Base-by-base conservation (phyloP, 1,140 invertebrate species). In the Chymomyza costata region DNA sequence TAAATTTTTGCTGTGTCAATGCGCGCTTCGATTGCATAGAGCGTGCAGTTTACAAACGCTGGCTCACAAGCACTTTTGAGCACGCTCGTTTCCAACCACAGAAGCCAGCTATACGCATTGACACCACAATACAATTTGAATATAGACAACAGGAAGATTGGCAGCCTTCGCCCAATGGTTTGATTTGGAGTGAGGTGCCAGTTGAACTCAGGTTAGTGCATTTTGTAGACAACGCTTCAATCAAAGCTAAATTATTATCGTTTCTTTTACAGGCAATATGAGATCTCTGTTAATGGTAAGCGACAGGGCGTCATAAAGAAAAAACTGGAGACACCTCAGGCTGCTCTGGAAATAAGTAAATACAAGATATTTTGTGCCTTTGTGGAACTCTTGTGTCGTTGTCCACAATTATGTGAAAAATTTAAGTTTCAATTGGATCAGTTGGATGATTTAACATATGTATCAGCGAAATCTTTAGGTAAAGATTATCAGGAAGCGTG, bases 281-380 rank as follows among this genome's bases (percentile, higher is more conserved):
- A 97, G 87, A 89, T 96, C 10, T 88, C 90, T 35, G 92, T 95
- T 0, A 90, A 93, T 82, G 95, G 95, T 18, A 90, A 88, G 69
- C 93, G 91, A 57, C 92, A 94, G 85, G 95, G 95, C 2, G 86
- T 91, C 8, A 95, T 93, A 1, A 94, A 93, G 65, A 95, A 93
- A 76, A 90, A 88, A 45, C 51, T 86, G 10, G 66, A 88, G 41
- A 89, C 85, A 64, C 84, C 88, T 19, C 86, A 83, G 32, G 87
- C 82, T 48, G 86, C 86, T 49, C 82, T 94, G 54, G 81, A 86
- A 43, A 87, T 93, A 39, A 91, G 89, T 65, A 92, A 92, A 87
- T 87, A 87, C 62, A 88, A 88, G 62, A 54, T 94, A 2, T 89
- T 92, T 39, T 73, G 87, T 67, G 86, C 50, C 18, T 93, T 92